phyloP scores from a whole-genome alignment of 2,113 vertebrate genomes.

The Hyperopisus bebe region DNA sequence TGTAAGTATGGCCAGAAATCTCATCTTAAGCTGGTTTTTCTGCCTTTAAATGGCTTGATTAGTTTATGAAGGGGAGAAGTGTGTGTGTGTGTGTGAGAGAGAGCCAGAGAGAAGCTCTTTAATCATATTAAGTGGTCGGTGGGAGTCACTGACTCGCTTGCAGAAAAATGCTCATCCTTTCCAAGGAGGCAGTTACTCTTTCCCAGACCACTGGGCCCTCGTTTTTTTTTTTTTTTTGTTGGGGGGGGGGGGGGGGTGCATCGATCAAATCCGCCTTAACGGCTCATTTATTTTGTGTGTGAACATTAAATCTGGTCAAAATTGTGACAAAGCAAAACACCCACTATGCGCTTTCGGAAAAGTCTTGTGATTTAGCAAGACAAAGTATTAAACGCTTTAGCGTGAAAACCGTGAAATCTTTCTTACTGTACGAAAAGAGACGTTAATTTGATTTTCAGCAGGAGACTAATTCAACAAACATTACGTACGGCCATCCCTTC shows the following conservation, averaged over 20 bases:
- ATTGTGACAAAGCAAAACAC: no score
- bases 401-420: not conserved
- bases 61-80: slow-evolving; percentile 36
- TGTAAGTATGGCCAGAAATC: slow-evolving; percentile 39
- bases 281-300: not conserved
- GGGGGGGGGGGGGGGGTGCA: not conserved
- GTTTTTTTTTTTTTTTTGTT: no score
- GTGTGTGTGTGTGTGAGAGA: not conserved
- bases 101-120: slow-evolving; percentile 31
- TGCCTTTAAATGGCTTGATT: slow-evolving; percentile 48
- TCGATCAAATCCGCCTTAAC: not conserved
- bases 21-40: slow-evolving; percentile 29
- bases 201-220: slow-evolving; percentile 59
- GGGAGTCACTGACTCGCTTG: slow-evolving; percentile 40
- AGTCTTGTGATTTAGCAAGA: no score
- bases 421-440: not conserved
- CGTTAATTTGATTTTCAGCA: not conserved
- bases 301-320: no score
- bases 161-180: slow-evolving; percentile 20
- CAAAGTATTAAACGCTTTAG: not conserved
- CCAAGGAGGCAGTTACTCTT: slow-evolving; percentile 55
- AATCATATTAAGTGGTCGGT: slow-evolving; percentile 53
- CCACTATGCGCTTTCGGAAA: no score
- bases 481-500: not conserved
- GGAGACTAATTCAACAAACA: not conserved